phyloP scores from a whole-genome alignment of 2,113 vertebrate species.

The Percopsis transmontana region DNA sequence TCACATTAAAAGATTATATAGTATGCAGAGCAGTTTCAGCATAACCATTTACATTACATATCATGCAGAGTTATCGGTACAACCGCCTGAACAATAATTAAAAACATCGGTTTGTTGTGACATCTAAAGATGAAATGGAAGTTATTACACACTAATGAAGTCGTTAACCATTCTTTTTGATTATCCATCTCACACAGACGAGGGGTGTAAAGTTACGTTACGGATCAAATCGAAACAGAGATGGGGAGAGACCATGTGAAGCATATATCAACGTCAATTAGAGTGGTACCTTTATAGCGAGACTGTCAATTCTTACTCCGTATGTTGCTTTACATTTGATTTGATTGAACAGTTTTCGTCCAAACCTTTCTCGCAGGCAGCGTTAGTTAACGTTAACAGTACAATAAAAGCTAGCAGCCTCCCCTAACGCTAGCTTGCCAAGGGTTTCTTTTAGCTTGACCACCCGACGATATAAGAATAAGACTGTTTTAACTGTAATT shows the following conservation, averaged over 20 bases:
- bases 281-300: too few relatives aligned
- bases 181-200: neutral
- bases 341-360: constrained; percentile 9
- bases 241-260: neutral
- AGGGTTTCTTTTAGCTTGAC: constrained; percentile 27
- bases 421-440: constrained; percentile 51
- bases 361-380: neutral
- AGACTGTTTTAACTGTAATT: neutral
- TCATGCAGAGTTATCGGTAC: neutral
- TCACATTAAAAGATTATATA: too few relatives aligned
- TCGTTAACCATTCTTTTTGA: neutral
- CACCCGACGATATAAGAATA: neutral
- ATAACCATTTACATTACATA: neutral
- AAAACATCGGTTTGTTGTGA: too few relatives aligned
- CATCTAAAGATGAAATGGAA: neutral
- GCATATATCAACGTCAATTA: neutral
- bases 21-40: too few relatives aligned
- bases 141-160: neutral
- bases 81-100: neutral
- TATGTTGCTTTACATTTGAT: neutral
- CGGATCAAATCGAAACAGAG: neutral
- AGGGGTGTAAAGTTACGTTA: too few relatives aligned
- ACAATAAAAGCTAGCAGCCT: constrained; percentile 68
- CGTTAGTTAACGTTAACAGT: constrained; percentile 19
- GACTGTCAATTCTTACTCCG: neutral